Evolutionary conservation across 2,797 vertebrate species (phyloP), one percentile per base, ranked within the genome.

Genomic region (Eospalax fontanierii): DNA sequence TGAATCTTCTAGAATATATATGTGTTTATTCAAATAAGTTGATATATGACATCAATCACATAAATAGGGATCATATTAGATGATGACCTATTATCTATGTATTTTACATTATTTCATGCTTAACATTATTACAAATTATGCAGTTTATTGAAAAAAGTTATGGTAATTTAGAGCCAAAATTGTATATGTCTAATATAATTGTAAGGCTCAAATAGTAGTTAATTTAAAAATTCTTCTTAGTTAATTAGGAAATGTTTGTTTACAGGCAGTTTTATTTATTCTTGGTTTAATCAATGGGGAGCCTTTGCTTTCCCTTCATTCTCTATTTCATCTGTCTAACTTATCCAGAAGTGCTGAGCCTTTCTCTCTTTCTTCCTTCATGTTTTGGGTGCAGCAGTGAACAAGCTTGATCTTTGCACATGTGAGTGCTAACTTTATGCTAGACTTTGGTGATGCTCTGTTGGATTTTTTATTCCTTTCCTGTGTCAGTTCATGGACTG

Each of bases 1-100:
- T 96, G 3, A 63, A 12, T 86, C 95, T 40, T 87, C 95, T 65
- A 12, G 40, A 97, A 84, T 91, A 75, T 91, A 97, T 96, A 95
- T 43, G 40, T 50, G 46, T 66, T 91, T 96, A 91, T 86, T 94
- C 91, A 93, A 93, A 95, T 73, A 33, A 78, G 24, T 75, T 73
- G 85, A 85, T 78, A 33, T 38, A 24, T 91, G 18, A 50, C 40
- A 30, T 61, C 35, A 83, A 38, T 59, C 40, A 9, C 26, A 30
- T 65, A 28, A 7, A 46, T 50, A 68, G 66, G 61, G 0, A 78
- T 71, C 46, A 84, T 83, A 65, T 35, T 71, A 38, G 11, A 82
- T 91, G 84, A 59, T 87, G n/a, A 2, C 22, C 38, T 79, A 66
- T 92, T 80, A 66, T 91, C 94, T 74, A 54, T 18, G 61, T 79